Base-by-base conservation (phyloP, 2,888 invertebrate genomes). In the Drosophila gaucha region DNA sequence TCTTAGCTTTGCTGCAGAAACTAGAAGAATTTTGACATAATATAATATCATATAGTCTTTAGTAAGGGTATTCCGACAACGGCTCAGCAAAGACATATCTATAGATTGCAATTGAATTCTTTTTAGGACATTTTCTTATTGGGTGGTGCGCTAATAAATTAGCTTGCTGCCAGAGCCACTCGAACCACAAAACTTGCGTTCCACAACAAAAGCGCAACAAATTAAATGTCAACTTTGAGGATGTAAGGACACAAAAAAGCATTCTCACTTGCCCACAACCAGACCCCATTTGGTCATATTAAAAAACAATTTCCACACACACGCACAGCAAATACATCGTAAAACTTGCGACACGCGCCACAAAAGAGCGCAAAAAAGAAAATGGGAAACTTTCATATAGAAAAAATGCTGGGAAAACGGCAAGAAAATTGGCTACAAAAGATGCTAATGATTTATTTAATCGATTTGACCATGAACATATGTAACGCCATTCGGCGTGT, bases 371-470 rank as follows among this genome's bases (percentile, higher is more conserved):
- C 8, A 54, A 66, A 28, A 58, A 36, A 14, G 24, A 33, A 51
- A 58, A 26, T 16, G 30, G 57, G 44, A 26, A n/a, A 20, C n/a
- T 9, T 4, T 14, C 1, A 30, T 9, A 8, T 3, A 18, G 6
- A 30, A 41, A 38, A 16, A 41, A 57, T 55, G 26, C 35, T 20
- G 20, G 58, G 5, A 16, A 78, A 78, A 78, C 65, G 71, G 73
- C 86, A 87, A 89, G 86, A 83, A 89, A 90, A 90, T 89, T 88
- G 90, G 79, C 80, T 83, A 89, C 89, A 89, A 89, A 89, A 90
- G 90, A 89, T 90, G 90, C 90, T 90, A 89, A 90, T 91, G 91
- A 91, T 91, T 90, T 90, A 91, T 90, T 89, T 90, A 90, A 91
- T 90, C 89, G 90, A 89, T 90, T 90, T 89, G 91, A 90, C 90